Evolutionary conservation across 2,113 vertebrate species (phyloP), one percentile per base, ranked within the genome.

Genomic region (Ophiodon elongatus): DNA sequence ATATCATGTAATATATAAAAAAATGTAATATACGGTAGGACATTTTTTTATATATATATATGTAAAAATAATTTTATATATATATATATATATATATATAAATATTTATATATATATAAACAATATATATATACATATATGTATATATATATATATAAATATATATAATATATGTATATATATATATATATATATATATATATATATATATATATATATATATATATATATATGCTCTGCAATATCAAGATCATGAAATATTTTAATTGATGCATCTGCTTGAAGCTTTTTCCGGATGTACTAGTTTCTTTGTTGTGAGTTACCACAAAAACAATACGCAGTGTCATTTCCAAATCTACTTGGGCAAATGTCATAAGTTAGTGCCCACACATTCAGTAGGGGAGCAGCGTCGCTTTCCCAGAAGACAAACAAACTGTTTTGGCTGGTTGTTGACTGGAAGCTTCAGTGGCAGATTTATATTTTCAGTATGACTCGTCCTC

Each of bases 401-500:
- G 60, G 17, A 73, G 31, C 41, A 72, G n/a, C 2, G 1, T 11
- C 69, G 27, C 70, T 81, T 91, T 83, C 68, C 76, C 84, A 64
- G 80, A 86, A 83, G 63, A 73, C 80, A 47, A 37, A 47, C 39
- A 77, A 41, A 74, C 21, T 25, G 45, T 86, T 11, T 60, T 29
- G 21, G 25, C 63, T 4, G 72, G 35, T 56, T 59, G 66, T 77
- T 71, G 52, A 87, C 88, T 80, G 86, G 83, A 76, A 91, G 56
- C 23, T n/a, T 54, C 76, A 66, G 41, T 4, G 52, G 9, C 14
- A 63, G 1, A n/a, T 63, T 41, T 65, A 11, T 62, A 33, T 35
- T 80, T 76, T 77, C 43, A 64, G 19, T 25, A 56, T 70, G 54
- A 80, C 82, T 74, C 43, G 29, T 76, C 63, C 9, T 31, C 1